Base-by-base conservation (phyloP, 1,140 invertebrate species). In the Drosophila lini region DNA sequence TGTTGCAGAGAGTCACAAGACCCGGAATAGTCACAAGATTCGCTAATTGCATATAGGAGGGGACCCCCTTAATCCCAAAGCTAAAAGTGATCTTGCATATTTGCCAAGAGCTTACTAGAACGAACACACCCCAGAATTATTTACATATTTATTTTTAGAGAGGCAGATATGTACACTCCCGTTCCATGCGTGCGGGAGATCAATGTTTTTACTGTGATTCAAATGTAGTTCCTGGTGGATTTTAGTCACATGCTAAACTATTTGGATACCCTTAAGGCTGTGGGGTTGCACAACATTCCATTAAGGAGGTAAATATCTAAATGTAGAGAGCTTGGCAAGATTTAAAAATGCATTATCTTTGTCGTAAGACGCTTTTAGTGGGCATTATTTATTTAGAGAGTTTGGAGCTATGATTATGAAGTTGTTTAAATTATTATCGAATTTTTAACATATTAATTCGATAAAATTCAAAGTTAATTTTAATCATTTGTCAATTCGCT, bases 61-160 rank as follows among this genome's bases (percentile, higher is more conserved):
- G 19, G 10, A 38, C 19, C 31, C 32, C 2, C 4, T 13, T 53
- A 38, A 53, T 22, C 32, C 19, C 16, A 22, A 8, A 55, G 13
- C 19, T 19, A 1, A 32, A 19, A 16, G 55, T 10, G 56, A 32
- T 40, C 44, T 52, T 63, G 16, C 47, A 55, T 55, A 78, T 71
- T 70, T 57, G 45, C 50, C 19, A 28, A 57, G 34, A 55, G 36
- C 42, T 58, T 59, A 62, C 34, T 62, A 62, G 47, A 32, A 62
- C 62, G 47, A 32, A 62, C 62, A 36, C 56, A 36, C 62, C 62
- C 13, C 7, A 31, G 16, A 36, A 10, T n/a, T 55, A 25, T 70
- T 76, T 59, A 40, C 31, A 28, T 58, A 47, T 42, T 64, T 71
- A 45, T 42, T 25, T 41, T 47, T 34, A 19, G 41, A n/a, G 13